Evolutionary conservation across 2,113 vertebrate species (phyloP), one percentile per base, ranked within the genome.

Genomic region (Leptobrachium leishanense): DNA sequence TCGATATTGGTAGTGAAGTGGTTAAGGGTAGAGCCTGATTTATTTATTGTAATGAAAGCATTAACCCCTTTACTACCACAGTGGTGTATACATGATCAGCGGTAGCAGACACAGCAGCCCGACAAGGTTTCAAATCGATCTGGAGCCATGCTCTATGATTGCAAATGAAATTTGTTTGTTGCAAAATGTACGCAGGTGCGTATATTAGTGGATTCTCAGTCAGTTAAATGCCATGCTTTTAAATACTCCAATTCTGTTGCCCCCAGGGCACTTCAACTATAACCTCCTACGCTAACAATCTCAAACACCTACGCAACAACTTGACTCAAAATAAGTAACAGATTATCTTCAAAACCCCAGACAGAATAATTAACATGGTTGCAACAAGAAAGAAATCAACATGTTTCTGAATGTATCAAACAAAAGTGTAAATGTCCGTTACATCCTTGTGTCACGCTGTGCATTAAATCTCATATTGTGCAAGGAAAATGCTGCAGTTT

Each of bases 351-450:
- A 53, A 44, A 53, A 72, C 53, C n/a, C 9, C 46, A 72, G 69
- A 54, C 69, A 53, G 50, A 31, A 44, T 72, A 72, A 72, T 72
- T 72, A 72, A 54, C 46, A 44, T n/a, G 46, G 20, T 39, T 54
- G 69, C 67, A 55, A 72, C 8, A 44, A 40, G 9, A 54, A 54
- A 54, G 46, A 72, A 72, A 72, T 72, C 69, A 72, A 54, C 69
- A 54, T 8, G 39, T 43, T 31, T 72, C n/a, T 72, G 13, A 72
- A 72, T 72, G 44, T 54, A 40, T 72, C 9, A 46, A 46, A 68
- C n/a, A 43, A 70, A 53, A 31, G 46, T 72, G 20, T 55, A 71
- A 71, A 20, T 53, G 69, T 46, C 10, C 54, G 43, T 55, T 72
- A 54, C 46, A 54, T 72, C 20, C 46, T 46, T 40, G 6, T 72